Conservation (phyloP, 2,113 vertebrate genomes). For the Drymodes brunneopygia region DNA sequence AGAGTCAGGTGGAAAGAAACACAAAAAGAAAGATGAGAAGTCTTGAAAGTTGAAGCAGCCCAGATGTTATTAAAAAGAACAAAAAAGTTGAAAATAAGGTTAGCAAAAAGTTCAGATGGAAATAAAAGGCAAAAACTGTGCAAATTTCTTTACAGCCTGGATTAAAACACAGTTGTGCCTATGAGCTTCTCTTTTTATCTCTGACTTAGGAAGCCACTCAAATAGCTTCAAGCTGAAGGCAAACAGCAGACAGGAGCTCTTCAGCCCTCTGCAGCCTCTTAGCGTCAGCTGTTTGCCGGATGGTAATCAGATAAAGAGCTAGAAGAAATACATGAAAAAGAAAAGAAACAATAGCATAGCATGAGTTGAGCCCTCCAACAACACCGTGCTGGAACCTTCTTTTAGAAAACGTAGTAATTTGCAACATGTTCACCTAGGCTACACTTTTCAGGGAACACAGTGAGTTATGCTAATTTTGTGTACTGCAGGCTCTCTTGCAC, state of each 20-base stretch:
- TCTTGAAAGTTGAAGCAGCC: background rate
- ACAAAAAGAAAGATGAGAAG: background rate
- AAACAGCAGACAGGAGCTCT: conserved; percentile 82
- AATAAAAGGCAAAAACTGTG: conserved; percentile 49
- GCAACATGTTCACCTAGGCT: conserved; percentile 66
- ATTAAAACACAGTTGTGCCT: conserved; percentile 54
- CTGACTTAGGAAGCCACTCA: conserved; percentile 72
- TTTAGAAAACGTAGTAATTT: conserved; percentile 68
- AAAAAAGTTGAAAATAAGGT: conserved; percentile 39
- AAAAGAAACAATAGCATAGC: conserved; percentile 71
- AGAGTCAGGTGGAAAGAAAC: background rate
- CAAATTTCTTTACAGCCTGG: conserved; percentile 45
- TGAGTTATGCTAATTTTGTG: conserved; percentile 68
- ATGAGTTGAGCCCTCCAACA: conserved; percentile 69
- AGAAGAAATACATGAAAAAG: conserved; percentile 76
- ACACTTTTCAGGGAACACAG: conserved; percentile 70
- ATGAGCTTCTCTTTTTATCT: conserved; percentile 70
- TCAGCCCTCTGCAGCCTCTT: conserved; percentile 82
- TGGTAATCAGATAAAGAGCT: conserved; percentile 85
- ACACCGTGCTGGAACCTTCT: conserved; percentile 58
- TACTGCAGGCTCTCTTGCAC: conserved; percentile 64
- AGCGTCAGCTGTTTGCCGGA: conserved; percentile 82
- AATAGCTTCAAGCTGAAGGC: conserved; percentile 74
- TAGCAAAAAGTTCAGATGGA: background rate
- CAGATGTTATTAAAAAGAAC: background rate